These are phyloP conservation scores for Crocodylus rhombifer DNA, from an alignment of 2,797 vertebrate genomes.

Conservation along the genomic window DNA sequence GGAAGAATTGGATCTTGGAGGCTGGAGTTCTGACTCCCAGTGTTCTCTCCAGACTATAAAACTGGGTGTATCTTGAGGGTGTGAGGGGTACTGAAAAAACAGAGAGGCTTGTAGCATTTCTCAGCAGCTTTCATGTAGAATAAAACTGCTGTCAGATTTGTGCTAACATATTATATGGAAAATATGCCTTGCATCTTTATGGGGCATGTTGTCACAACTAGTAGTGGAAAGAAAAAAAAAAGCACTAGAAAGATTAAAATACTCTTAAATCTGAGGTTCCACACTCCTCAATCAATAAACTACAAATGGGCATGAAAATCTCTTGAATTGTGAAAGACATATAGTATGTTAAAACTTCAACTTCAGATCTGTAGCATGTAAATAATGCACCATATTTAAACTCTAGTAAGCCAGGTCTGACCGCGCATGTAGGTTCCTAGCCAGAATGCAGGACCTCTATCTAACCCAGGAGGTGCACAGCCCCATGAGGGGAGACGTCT, in stretches of 20 bases:
- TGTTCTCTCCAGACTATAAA: background rate
- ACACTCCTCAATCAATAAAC: background rate
- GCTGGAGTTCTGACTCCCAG: background rate
- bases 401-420: background rate
- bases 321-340: background rate
- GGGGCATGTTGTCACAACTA: background rate
- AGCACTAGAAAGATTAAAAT: background rate
- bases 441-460: too few species aligned
- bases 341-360: background rate
- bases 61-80: background rate
- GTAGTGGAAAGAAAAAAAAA: background rate
- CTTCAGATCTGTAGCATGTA: background rate
- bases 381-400: background rate
- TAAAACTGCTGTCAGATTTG: background rate
- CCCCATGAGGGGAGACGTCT: too few species aligned
- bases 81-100: background rate
- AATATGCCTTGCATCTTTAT: background rate
- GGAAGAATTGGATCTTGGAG: constrained; percentile 1
- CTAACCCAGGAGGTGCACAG: too few species aligned
- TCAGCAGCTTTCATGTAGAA: background rate
- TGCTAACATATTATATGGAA: background rate
- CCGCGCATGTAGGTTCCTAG: too few species aligned
- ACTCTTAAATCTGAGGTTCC: background rate
- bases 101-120: background rate
- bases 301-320: background rate